Evolutionary conservation across 2,113 vertebrate genomes (phyloP), one percentile per base, ranked within the genome.

Genomic region (Sinosuthora webbiana): DNA sequence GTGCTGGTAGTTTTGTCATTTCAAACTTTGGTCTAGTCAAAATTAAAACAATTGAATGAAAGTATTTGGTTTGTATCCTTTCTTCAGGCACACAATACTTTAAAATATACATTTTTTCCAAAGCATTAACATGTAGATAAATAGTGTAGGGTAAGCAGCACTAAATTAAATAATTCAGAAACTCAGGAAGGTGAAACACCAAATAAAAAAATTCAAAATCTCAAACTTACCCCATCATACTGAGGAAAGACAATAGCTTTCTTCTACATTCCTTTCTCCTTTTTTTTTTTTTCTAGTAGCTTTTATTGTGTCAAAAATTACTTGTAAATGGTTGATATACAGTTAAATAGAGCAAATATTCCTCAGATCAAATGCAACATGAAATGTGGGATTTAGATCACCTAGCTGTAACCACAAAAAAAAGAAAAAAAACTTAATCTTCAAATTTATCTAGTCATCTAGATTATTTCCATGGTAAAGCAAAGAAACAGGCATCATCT

Each of bases 41-140:
- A 91, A 87, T 75, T 90, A 79, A 93, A 75, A 75, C 31, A 91
- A 82, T 68, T 56, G 42, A 50, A 75, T 7, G 11, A 64, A 84
- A 57, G 15, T 22, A n/a, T 69, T 52, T 44, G 10, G 5, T 75
- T 78, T 71, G 5, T 23, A 15, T 45, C 7, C 5, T 57, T 89
- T 93, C 44, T 71, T 44, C 39, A 78, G 11, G 6, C 9, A 42
- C 7, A 24, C 5, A 52, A 53, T 62, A 53, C 4, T 77, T 74
- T 68, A 17, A 59, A 45, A 45, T 31, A 49, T n/a, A 8, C 7
- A 53, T 95, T 82, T 28, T 41, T 89, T 52, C 31, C 10, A 8
- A 82, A 71, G 4, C 2, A 2, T 52, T 71, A 56, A 24, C 37
- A 23, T 31, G 42, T 1, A 73, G 15, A 12, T 83, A n/a, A 60